Base-by-base conservation (phyloP, 2,888 invertebrate species). In the Idaea straminata region DNA sequence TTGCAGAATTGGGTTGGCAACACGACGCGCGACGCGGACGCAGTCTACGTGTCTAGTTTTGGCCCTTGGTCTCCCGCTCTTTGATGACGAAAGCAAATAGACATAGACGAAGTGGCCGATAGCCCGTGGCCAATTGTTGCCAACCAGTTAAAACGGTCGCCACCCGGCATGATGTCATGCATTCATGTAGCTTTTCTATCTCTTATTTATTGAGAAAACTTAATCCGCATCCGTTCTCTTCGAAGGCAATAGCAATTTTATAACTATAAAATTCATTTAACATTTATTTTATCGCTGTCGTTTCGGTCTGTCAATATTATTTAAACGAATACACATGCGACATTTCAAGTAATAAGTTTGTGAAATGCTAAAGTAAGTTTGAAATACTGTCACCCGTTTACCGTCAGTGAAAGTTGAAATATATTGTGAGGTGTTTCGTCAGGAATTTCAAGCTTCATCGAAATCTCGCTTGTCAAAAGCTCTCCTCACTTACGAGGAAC, bases 51-150 rank as follows among this genome's bases (percentile, higher is more conserved):
- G 57, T 63, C 68, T 64, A 67, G 71, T 64, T 66, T 69, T 63
- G 67, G 62, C 69, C 67, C 67, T 69, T 60, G 59, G 66, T 63
- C 63, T 62, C 69, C 68, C 61, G 65, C 62, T 61, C 66, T 72
- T 69, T 74, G 69, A 75, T 71, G 69, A 70, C 69, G 69, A 71
- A 70, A 71, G 65, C 57, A 57, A 15, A 59, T 59, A 61, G 61
- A 47, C 47, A 47, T 47, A 47, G 67, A 59, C n/a, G 64, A 57
- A 58, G 59, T 66, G 66, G 62, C 66, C 72, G 61, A 67, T 70
- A 65, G 66, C 64, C 64, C 64, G 66, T 65, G 60, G 66, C 66
- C 66, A 69, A 68, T 67, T 70, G 71, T 69, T 69, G 61, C 64
- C 63, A 71, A 66, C 69, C 64, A 63, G 59, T 68, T 64, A 60